Percentiles rank a stretch among this genome's conserved stretches.
Conservation (phyloP, 2,888 invertebrate species). For the Lydus trimaculatus region DNA sequence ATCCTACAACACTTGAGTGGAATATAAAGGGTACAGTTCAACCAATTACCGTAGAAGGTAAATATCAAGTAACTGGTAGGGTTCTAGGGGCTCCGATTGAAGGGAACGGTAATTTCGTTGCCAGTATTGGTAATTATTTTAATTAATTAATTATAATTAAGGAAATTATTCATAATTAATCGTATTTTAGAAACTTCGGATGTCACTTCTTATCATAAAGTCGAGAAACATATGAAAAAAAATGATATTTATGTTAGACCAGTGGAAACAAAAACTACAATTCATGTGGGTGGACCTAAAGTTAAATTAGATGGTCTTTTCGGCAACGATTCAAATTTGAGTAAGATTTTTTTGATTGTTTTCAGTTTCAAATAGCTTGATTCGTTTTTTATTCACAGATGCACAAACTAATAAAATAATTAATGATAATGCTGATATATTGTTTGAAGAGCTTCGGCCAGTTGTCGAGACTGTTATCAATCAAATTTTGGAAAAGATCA, state of each 20-base stretch:
- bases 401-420: slow-evolving; percentile 54
- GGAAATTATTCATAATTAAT: not conserved
- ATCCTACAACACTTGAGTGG: slow-evolving; percentile 44
- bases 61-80: slow-evolving; percentile 48
- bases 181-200: slow-evolving; percentile 33
- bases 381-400: slow-evolving; percentile 26
- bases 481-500: slow-evolving; percentile 41
- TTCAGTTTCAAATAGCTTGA: too few relatives aligned
- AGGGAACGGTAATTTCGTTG: slow-evolving; percentile 45
- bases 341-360: slow-evolving; percentile 31
- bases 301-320: slow-evolving; percentile 46
- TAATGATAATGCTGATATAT: slow-evolving; percentile 54
- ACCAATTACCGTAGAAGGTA: slow-evolving; percentile 38
- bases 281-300: slow-evolving; percentile 43
- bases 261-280: slow-evolving; percentile 11
- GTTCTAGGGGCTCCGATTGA: slow-evolving; percentile 49
- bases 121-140: slow-evolving; percentile 41
- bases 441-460: slow-evolving; percentile 56
- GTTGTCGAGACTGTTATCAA: slow-evolving; percentile 48
- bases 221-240: slow-evolving; percentile 15
- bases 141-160: not conserved
- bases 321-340: slow-evolving; percentile 42
- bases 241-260: not conserved
- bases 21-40: slow-evolving; percentile 39
- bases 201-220: slow-evolving; percentile 42